A percentile compares a stretch with the other conserved stretches of the same genome.
Conservation (phyloP, 1,140 invertebrate genomes). For the Heterodera schachtii region DNA sequence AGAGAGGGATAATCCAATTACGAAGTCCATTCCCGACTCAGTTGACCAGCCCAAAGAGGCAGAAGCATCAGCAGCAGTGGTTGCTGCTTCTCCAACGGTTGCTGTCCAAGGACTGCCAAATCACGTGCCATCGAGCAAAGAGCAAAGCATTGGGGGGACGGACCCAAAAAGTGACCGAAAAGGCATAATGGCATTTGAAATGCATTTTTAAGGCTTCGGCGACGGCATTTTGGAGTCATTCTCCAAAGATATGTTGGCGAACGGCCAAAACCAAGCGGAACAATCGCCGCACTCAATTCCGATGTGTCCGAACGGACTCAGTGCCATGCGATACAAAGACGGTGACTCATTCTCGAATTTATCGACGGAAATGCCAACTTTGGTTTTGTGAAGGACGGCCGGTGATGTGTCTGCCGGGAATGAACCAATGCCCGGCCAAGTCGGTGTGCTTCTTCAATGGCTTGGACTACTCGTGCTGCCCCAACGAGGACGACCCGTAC, state of each 20-base stretch:
- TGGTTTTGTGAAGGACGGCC: slow-evolving; percentile 45
- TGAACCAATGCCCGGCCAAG: slow-evolving; percentile 61
- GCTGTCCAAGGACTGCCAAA: neutral
- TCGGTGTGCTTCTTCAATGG: slow-evolving; percentile 66
- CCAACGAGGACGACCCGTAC: slow-evolving; percentile 64
- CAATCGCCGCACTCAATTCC: slow-evolving; percentile 10
- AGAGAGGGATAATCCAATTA: neutral
- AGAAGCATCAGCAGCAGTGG: neutral
- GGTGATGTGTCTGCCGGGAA: slow-evolving; percentile 63
- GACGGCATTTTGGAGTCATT: slow-evolving; percentile 1
- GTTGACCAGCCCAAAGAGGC: neutral
- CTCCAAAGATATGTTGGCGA: neutral
- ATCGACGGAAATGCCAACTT: too few relatives aligned
- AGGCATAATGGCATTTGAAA: neutral
- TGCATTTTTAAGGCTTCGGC: neutral
- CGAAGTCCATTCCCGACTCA: neutral
- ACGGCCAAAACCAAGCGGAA: neutral
- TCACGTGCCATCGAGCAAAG: neutral
- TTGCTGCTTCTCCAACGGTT: neutral
- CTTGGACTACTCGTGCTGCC: slow-evolving; percentile 64
- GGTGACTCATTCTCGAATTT: neutral
- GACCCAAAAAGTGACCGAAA: slow-evolving; percentile 18
- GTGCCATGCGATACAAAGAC: slow-evolving; percentile 52
- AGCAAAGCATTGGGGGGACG: neutral
- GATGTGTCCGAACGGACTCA: slow-evolving; percentile 53